Percentiles rank a stretch among this genome's conserved stretches.
Conservation (phyloP, 2,797 vertebrate species). For the Hypotaenidia okinawae region DNA sequence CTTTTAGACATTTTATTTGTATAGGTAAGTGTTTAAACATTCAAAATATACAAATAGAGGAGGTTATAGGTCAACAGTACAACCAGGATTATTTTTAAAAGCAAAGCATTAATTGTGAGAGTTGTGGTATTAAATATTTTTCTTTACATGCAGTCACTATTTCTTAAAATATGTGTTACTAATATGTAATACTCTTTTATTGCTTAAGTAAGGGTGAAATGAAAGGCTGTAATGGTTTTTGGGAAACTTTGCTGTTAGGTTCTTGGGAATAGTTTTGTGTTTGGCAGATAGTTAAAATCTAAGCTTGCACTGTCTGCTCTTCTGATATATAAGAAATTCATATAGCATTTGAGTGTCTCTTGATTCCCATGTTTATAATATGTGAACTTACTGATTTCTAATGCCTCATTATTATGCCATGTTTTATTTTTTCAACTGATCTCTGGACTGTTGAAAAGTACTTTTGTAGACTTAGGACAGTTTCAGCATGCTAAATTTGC, state of each 20-base stretch:
- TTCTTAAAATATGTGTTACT: background rate
- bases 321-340: background rate
- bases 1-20: background rate
- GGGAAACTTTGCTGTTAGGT: background rate
- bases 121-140: background rate
- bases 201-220: background rate
- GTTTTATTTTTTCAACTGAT: background rate
- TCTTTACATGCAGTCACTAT: background rate
- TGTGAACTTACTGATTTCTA: background rate
- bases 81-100: background rate
- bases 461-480: background rate
- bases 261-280: background rate
- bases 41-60: background rate
- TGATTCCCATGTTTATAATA: background rate
- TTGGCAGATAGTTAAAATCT: background rate
- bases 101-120: background rate
- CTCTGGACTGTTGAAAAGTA: background rate
- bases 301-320: background rate
- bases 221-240: background rate
- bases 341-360: background rate
- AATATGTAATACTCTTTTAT: background rate
- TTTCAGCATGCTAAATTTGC: background rate
- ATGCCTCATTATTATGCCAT: background rate
- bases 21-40: background rate
- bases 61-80: background rate